phyloP scores from a whole-genome alignment of 1,140 invertebrate genomes.

The Cyrtorhinus lividipennis region DNA sequence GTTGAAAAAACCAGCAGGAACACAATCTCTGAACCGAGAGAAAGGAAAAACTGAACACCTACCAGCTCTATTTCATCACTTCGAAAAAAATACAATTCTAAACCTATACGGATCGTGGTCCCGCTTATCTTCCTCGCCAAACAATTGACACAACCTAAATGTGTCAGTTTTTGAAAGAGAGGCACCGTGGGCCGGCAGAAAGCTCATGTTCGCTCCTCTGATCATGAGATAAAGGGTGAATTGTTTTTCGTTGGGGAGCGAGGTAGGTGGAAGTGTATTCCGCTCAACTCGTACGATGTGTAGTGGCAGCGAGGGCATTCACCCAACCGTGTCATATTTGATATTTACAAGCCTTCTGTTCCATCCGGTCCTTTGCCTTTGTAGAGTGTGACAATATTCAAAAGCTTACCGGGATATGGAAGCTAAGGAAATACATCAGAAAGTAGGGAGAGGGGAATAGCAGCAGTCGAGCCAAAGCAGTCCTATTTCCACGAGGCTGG shows the following conservation, averaged over 20 bases:
- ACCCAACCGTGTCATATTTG: neutral
- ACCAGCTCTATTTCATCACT: too few relatives aligned
- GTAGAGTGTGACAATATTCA: neutral
- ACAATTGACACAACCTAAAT: neutral
- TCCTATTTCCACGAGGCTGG: too few relatives aligned
- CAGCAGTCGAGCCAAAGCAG: too few relatives aligned
- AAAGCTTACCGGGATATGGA: neutral
- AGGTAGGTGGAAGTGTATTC: neutral
- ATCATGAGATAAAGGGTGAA: neutral
- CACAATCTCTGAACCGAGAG: too few relatives aligned
- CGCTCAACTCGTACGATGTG: neutral
- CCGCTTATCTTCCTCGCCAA: neutral
- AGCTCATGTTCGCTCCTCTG: neutral
- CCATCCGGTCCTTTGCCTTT: neutral
- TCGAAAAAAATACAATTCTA: too few relatives aligned
- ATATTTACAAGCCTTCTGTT: neutral
- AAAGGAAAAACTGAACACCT: too few relatives aligned
- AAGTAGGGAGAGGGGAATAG: too few relatives aligned
- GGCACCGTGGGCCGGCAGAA: neutral
- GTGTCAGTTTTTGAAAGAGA: neutral
- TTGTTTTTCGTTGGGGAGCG: neutral
- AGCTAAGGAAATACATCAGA: too few relatives aligned
- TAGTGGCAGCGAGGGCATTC: neutral
- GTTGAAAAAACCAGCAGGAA: too few relatives aligned
- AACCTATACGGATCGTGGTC: neutral